Evolutionary conservation across 2,797 vertebrate species (phyloP).

Genomic region (Setipinna tenuifilis): DNA sequence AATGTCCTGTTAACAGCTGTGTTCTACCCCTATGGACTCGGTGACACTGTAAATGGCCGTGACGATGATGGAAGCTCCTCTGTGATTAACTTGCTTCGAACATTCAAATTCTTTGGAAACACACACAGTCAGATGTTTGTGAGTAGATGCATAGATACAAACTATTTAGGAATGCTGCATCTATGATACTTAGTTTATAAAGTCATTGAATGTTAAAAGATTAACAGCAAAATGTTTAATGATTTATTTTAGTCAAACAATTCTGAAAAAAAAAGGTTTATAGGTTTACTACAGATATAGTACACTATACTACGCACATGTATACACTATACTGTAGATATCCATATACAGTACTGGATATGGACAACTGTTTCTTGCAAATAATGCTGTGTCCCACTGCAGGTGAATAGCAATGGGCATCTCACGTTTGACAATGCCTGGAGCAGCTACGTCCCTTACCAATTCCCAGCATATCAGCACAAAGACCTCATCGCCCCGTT

Average conservation of each 20-base stretch:
- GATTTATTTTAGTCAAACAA: not conserved
- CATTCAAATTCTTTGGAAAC: slow-evolving; percentile 61
- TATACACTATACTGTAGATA: too few species aligned
- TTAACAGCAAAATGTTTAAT: not conserved
- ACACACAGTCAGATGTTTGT: slow-evolving; percentile 57
- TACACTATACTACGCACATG: too few species aligned
- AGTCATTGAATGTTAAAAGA: not conserved
- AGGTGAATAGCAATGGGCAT: slow-evolving; percentile 73
- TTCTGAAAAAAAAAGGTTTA: too few species aligned
- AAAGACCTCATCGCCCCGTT: slow-evolving; percentile 67
- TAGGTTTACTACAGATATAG: too few species aligned
- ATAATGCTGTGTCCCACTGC: not conserved
- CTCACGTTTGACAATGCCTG: slow-evolving; percentile 56
- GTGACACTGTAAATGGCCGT: not conserved
- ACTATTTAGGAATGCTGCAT: not conserved
- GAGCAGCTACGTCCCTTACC: accelerated
- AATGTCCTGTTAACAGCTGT: slow-evolving; percentile 35
- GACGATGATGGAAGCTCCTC: slow-evolving; percentile 57
- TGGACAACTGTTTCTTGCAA: not conserved
- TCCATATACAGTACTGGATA: too few species aligned
- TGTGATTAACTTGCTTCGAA: slow-evolving; percentile 43
- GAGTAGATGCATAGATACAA: slow-evolving; percentile 30
- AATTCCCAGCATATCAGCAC: slow-evolving; percentile 44
- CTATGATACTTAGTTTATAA: not conserved
- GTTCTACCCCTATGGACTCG: slow-evolving; percentile 56